phyloP scores from a whole-genome alignment of 92 coral and sea anemone genomes.

The Siderastrea radians region DNA sequence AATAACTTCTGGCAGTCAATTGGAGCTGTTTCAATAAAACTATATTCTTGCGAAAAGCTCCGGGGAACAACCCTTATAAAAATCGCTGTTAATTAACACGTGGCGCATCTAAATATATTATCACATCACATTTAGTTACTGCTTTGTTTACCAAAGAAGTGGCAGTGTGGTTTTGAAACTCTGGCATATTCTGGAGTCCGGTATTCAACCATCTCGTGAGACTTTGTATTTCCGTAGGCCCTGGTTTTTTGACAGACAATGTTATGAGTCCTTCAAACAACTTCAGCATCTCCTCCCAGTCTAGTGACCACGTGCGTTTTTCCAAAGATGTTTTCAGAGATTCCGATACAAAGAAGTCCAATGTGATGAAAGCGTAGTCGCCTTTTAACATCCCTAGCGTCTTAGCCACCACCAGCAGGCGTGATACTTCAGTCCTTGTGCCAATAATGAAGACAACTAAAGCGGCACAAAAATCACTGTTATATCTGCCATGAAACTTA shows the following conservation, averaged over 20 bases:
- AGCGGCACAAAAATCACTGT: background rate
- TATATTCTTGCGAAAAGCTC: no score
- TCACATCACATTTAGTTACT: background rate
- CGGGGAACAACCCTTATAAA: no score
- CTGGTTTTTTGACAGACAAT: conserved; percentile 72
- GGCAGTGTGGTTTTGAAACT: conserved; percentile 19
- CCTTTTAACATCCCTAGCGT: conserved; percentile 82
- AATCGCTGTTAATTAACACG: no score
- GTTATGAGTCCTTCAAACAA: conserved; percentile 73
- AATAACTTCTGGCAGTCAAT: no score
- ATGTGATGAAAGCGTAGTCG: conserved; percentile 81
- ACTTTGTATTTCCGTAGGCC: conserved; percentile 6
- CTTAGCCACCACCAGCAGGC: conserved; percentile 64
- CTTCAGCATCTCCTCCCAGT: conserved; percentile 25
- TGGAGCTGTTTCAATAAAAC: no score
- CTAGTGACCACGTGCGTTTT: background rate
- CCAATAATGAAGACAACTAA: conserved; percentile 81
- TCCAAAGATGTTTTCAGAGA: background rate
- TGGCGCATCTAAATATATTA: no score
- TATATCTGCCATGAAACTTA: no score
- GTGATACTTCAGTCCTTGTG: conserved; percentile 32
- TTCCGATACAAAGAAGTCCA: conserved; percentile 70
- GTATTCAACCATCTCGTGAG: conserved; percentile 51
- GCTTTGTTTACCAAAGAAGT: conserved; percentile 21
- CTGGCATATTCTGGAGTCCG: conserved; percentile 14